A percentile compares a stretch with the other conserved stretches of the same genome.
Evolutionary conservation across 2,888 invertebrate genomes (phyloP).

Genomic region (Encarsia formosa): DNA sequence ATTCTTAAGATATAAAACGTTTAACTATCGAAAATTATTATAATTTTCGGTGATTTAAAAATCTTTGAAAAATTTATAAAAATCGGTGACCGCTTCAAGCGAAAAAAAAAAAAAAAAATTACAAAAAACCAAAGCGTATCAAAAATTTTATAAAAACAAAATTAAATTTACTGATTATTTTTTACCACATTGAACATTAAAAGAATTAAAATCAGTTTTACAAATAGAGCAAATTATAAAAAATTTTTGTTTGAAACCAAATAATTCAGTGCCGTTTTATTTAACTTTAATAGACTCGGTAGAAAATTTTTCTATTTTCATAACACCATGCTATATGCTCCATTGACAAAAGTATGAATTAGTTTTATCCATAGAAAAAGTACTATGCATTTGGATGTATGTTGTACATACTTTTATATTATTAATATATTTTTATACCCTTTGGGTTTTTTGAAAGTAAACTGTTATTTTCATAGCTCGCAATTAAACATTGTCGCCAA

Average conservation of each 20-base stretch:
- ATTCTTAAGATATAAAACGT: constrained; percentile 15
- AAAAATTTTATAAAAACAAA: constrained; percentile 10
- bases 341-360: too few species aligned
- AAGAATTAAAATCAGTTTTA: constrained; percentile 11
- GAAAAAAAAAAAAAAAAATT: too few species aligned
- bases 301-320: too few species aligned
- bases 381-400: too few species aligned
- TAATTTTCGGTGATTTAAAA: constrained; percentile 10
- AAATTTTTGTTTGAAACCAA: constrained; percentile 7
- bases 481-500: constrained; percentile 12
- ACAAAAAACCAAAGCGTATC: constrained; percentile 5
- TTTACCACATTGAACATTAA: background rate
- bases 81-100: constrained; percentile 12
- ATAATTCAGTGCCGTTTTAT: too few species aligned
- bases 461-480: constrained; percentile 11
- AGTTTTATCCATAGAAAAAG: too few species aligned
- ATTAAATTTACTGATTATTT: constrained; percentile 7
- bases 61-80: constrained; percentile 18
- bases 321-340: too few species aligned
- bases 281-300: too few species aligned
- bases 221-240: constrained; percentile 9
- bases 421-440: constrained; percentile 21
- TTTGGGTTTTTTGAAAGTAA: constrained; percentile 16
- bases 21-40: constrained; percentile 15
- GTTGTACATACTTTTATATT: too few species aligned